phyloP scores from a whole-genome alignment of 2,797 vertebrate genomes.

The Peromyscus aztecus region DNA sequence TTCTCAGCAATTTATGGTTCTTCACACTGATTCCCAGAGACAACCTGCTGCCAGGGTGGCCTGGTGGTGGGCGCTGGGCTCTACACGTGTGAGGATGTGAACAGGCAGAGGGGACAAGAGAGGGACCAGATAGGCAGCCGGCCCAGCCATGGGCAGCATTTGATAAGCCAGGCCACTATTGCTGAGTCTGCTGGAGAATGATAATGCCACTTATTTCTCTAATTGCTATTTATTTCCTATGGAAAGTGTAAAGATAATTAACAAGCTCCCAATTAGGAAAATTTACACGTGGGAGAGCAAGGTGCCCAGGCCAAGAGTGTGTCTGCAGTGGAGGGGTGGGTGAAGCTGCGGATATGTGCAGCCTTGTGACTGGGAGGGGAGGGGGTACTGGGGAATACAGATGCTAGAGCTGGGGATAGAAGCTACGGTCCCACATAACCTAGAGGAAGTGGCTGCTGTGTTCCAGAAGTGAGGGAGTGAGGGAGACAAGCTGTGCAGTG shows the following conservation, averaged over 20 bases:
- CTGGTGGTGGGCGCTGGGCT: neutral
- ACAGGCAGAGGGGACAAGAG: neutral
- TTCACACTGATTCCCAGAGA: conserved; percentile 79
- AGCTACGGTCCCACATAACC: neutral
- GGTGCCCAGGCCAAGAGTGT: conserved; percentile 46
- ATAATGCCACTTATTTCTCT: conserved; percentile 83
- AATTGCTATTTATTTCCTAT: conserved; percentile 87
- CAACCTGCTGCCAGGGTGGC: conserved; percentile 80
- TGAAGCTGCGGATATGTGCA: neutral
- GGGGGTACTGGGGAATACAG: neutral
- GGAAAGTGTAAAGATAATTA: conserved; percentile 85
- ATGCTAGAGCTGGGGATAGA: neutral
- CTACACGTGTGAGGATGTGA: neutral
- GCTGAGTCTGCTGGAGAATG: conserved; percentile 75
- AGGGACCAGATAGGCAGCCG: neutral
- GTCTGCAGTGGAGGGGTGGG: neutral
- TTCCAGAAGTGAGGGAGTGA: neutral
- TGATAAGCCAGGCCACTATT: neutral
- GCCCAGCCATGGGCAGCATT: neutral
- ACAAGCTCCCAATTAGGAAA: conserved; percentile 85
- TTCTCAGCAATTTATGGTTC: conserved; percentile 84
- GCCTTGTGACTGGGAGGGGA: neutral
- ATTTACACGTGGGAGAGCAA: conserved; percentile 52
- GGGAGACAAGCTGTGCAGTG: neutral
- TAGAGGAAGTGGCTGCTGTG: too few relatives aligned